A percentile compares a stretch with the other conserved stretches of the same genome.
phyloP scores from a whole-genome alignment of 2,113 vertebrate genomes.

The Cinclus mexicanus region DNA sequence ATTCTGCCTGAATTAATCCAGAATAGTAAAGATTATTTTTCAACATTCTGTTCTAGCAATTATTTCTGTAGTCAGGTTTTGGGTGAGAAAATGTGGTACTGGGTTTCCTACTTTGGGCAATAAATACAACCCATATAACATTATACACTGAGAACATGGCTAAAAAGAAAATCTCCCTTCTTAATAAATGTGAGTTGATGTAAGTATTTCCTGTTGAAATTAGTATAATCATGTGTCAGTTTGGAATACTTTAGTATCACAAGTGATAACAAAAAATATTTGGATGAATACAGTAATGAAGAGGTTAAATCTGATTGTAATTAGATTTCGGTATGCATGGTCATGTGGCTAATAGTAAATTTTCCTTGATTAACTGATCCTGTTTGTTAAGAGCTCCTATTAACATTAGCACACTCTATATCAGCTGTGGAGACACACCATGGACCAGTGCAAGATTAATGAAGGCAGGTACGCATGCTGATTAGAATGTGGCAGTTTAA shows the following conservation, averaged over 20 bases:
- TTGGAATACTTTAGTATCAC: slow-evolving; percentile 45
- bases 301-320: slow-evolving; percentile 84
- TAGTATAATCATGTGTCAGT: slow-evolving; percentile 38
- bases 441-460: slow-evolving; percentile 90
- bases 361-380: slow-evolving; percentile 97
- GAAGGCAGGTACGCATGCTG: slow-evolving; percentile 87
- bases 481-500: slow-evolving; percentile 93
- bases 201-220: slow-evolving; percentile 48
- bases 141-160: background rate
- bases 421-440: slow-evolving; percentile 81
- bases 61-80: slow-evolving; percentile 12
- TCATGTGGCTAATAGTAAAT: slow-evolving; percentile 94
- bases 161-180: slow-evolving; percentile 1
- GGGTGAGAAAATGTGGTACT: background rate
- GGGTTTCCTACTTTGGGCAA: background rate
- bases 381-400: slow-evolving; percentile 96
- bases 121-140: slow-evolving; percentile 16
- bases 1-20: slow-evolving; percentile 40
- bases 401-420: slow-evolving; percentile 86
- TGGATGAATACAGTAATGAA: slow-evolving; percentile 77
- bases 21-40: slow-evolving; percentile 16
- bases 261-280: slow-evolving; percentile 45
- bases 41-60: background rate
- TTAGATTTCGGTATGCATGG: slow-evolving; percentile 83
- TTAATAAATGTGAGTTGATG: slow-evolving; percentile 11